Evolutionary conservation across 2,797 vertebrate genomes (phyloP), one percentile per base, ranked within the genome.

Genomic region (Aeoliscus strigatus): DNA sequence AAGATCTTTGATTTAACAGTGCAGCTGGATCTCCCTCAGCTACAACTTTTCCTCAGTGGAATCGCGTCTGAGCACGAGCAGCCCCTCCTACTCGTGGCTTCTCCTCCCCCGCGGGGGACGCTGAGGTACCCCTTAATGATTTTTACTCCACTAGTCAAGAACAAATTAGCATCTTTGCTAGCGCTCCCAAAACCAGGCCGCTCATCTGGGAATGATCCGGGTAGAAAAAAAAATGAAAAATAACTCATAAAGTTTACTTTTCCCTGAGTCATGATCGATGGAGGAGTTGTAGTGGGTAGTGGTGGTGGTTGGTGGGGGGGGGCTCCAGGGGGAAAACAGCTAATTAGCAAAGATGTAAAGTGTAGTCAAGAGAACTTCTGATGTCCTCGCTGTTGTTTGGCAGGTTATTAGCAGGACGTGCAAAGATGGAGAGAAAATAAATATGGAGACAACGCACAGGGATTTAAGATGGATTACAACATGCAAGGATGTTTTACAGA

Each of bases 131-230:
- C 64, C 59, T 62, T 79, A 83, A 81, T 79, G 77, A 83, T 75
- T 81, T 75, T 67, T 61, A 55, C 71, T 70, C 60, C 57, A 52
- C 57, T 66, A 80, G 60, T 66, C 61, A 75, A 70, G 75, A 75
- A 77, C 70, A 83, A 85, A 86, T 85, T 70, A 77, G 70, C 73
- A 73, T 77, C 47, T 53, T 63, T 30, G 43, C 60, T 56, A 74
- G 73, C 14, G 27, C 66, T 51, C 26, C 47, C 31, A 50, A 59
- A 80, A 75, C 70, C 69, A 54, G 60, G 27, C 27, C 2, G 27
- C 51, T 53, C 74, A 57, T 41, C 54, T 60, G 83, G 81, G 80
- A 82, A 70, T 82, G 50, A 47, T 64, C 59, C 53, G 50, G 23
- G 39, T 28, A 16, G 17, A 32, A 24, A 62, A 36, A 36, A 32